phyloP scores from a whole-genome alignment of 2,797 vertebrate species.

The Myotis planiceps region DNA sequence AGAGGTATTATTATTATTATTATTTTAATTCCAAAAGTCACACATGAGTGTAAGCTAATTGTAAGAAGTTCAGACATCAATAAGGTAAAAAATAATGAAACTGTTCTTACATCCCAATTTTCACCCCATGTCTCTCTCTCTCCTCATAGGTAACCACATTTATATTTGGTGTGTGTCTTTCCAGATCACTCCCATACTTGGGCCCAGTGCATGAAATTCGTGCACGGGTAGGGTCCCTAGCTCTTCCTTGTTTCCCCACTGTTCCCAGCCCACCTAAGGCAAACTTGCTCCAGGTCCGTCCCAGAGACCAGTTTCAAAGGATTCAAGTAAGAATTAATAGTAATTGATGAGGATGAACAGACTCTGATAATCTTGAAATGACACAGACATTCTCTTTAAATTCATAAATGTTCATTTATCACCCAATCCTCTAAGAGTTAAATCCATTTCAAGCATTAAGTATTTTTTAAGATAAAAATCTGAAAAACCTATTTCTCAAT shows the following conservation, averaged over 20 bases:
- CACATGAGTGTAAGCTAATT: background rate
- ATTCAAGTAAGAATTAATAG: background rate
- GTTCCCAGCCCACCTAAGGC: background rate
- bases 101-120: background rate
- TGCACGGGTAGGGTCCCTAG: background rate
- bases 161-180: background rate
- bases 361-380: background rate
- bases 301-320: background rate
- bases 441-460: background rate
- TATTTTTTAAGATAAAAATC: background rate
- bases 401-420: background rate
- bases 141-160: background rate
- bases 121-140: background rate
- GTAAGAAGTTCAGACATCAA: background rate
- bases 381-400: background rate
- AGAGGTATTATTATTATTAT: background rate
- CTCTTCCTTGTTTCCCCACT: background rate
- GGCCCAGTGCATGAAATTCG: no score
- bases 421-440: background rate
- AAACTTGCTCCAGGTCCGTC: background rate
- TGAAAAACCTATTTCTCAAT: background rate
- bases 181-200: background rate
- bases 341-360: background rate
- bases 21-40: background rate
- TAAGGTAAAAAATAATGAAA: background rate